phyloP scores from a whole-genome alignment of 1,140 invertebrate species.

The Cydia fagiglandana region DNA sequence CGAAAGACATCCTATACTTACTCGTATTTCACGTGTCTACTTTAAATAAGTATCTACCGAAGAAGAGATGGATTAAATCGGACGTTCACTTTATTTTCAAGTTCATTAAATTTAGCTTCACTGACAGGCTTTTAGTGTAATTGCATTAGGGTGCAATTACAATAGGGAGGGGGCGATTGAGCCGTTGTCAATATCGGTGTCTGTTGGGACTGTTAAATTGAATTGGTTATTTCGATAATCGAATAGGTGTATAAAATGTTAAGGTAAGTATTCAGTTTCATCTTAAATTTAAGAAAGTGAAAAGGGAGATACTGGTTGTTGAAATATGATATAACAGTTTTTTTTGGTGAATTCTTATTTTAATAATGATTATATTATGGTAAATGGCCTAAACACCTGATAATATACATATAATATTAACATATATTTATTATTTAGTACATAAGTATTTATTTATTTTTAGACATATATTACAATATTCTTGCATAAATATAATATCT shows the following conservation, averaged over 20 bases:
- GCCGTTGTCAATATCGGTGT: slow-evolving; percentile 29
- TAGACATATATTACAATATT: too few relatives aligned
- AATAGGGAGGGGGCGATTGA: slow-evolving; percentile 41
- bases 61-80: slow-evolving; percentile 58
- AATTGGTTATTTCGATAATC: slow-evolving; percentile 26
- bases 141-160: slow-evolving; percentile 70
- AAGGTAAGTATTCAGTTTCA: not conserved
- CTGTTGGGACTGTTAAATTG: slow-evolving; percentile 25
- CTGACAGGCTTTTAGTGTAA: slow-evolving; percentile 76
- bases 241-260: slow-evolving; percentile 3
- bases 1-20: too few relatives aligned
- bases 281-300: not conserved
- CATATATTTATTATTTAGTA: too few relatives aligned
- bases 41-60: slow-evolving; percentile 34
- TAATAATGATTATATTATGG: too few relatives aligned
- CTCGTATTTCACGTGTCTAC: too few relatives aligned
- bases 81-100: slow-evolving; percentile 70
- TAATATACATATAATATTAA: too few relatives aligned
- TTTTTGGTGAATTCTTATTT: not conserved
- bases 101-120: slow-evolving; percentile 73
- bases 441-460: too few relatives aligned
- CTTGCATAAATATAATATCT: too few relatives aligned
- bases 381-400: too few relatives aligned
- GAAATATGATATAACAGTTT: not conserved
- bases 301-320: not conserved